Percentiles rank a stretch among this genome's conserved stretches.
Evolutionary conservation across 1,140 invertebrate species (phyloP).

Genomic region (Protaetia brevitarsis): DNA sequence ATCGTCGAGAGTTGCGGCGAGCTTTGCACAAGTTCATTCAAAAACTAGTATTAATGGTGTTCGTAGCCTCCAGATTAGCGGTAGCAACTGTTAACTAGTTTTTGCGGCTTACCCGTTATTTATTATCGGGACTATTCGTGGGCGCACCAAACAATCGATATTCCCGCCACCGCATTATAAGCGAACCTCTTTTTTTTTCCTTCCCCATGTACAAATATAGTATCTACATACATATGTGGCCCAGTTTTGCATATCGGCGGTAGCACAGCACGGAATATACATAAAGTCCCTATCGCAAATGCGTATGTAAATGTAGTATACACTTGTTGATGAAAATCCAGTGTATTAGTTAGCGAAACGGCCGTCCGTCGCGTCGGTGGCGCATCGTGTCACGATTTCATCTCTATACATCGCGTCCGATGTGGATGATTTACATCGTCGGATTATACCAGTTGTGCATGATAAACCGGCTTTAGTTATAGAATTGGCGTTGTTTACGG

Average conservation of each 20-base stretch:
- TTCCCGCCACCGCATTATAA: neutral
- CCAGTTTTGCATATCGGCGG: neutral
- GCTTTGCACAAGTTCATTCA: no score
- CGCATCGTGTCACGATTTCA: neutral
- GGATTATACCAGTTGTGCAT: neutral
- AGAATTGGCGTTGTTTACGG: neutral
- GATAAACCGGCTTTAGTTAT: neutral
- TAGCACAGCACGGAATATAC: neutral
- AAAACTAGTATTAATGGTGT: neutral
- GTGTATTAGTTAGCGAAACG: neutral
- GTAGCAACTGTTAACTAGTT: neutral
- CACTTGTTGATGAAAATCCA: constrained; percentile 6
- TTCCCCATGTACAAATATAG: neutral
- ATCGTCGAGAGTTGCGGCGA: no score
- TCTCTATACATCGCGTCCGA: neutral
- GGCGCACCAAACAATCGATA: no score
- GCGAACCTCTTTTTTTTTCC: neutral
- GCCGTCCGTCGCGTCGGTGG: neutral
- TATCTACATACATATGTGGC: neutral
- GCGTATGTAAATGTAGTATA: neutral
- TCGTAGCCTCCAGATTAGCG: neutral
- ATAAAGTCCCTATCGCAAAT: neutral
- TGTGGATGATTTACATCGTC: neutral
- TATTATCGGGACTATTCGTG: no score
- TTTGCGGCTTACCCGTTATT: neutral